Evolutionary conservation across 1,140 invertebrate species (phyloP), one percentile per base, ranked within the genome.

Genomic region (Drosophila biarmipes): DNA sequence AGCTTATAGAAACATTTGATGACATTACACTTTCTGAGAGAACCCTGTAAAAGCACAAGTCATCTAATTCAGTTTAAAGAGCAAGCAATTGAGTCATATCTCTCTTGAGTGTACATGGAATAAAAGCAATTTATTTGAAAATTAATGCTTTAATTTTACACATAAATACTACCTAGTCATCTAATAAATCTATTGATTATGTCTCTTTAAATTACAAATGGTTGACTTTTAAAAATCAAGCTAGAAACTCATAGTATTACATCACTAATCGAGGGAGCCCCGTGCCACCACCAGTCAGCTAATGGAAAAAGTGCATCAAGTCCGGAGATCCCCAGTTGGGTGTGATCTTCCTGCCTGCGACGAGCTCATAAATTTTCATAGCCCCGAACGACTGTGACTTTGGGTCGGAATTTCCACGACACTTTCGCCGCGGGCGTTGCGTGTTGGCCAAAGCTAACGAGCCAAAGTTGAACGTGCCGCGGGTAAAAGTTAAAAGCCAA

Each of bases 381-480:
- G 69, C 49, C 6, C 8, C 27, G 10, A 43, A 21, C 64, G 56
- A 58, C 52, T 40, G 12, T 27, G 48, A 53, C 29, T 29, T n/a
- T 56, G 51, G 15, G 6, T 55, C 51, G 57, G 40, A 53, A 34
- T 81, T 82, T 85, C 67, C 63, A 43, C 73, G 64, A 86, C 62
- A 86, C 82, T 86, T 86, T 86, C 82, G 82, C 82, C 59, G 86
- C 84, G 62, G 38, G 45, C 49, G 76, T 85, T 75, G 78, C 82
- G 73, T 81, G 74, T 43, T 34, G 19, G 54, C 27, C 46, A 31
- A 31, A 31, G 29, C 10, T 42, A 52, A 46, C 49, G 48, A 59
- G 48, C 19, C 52, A 56, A 54, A 73, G 51, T 51, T 62, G 76
- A 73, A 68, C 82, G 73, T 74, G 82, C 80, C 61, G 35, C 58